These are phyloP conservation scores for Thymelicus sylvestris DNA, from an alignment of 2,888 invertebrate genomes.

Conservation along the genomic window DNA sequence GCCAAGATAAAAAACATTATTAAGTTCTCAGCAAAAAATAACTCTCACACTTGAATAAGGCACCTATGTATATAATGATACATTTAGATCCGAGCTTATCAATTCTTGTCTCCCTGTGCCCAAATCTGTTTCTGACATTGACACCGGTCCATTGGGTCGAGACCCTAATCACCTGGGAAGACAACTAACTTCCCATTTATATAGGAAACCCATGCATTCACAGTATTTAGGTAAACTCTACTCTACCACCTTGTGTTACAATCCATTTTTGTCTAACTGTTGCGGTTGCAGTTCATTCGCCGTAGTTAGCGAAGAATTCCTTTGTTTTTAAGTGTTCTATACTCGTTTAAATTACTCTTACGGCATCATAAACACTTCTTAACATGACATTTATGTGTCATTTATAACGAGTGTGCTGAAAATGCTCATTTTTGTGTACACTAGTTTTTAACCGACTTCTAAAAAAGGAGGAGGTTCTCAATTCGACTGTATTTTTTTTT, in stretches of 20 bases:
- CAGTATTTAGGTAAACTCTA: not conserved
- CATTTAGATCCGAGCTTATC: conserved; percentile 28
- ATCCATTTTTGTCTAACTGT: not conserved
- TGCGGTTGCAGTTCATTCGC: conserved; percentile 2
- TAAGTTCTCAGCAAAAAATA: not conserved
- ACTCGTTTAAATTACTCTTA: conserved; percentile 20
- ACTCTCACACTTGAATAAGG: conserved; percentile 11
- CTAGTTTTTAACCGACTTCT: too few relatives aligned
- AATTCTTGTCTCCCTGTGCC: conserved; percentile 20
- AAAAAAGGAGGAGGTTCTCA: too few relatives aligned
- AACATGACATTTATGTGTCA: conserved; percentile 20
- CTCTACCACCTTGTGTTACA: not conserved
- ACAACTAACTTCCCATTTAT: conserved; percentile 13
- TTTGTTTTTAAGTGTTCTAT: conserved; percentile 7
- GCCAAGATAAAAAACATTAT: too few relatives aligned
- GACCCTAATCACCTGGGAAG: conserved; percentile 51
- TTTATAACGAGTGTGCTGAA: conserved; percentile 11
- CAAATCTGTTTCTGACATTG: conserved; percentile 56
- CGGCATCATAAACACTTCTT: conserved; percentile 20
- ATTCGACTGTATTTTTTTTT: too few relatives aligned
- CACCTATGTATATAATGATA: not conserved
- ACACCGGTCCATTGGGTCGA: conserved; percentile 53
- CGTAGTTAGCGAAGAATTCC: conserved; percentile 12
- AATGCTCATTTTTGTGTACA: not conserved
- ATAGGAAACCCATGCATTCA: not conserved